phyloP scores from a whole-genome alignment of 2,888 invertebrate species.

The Cerceris ruficornis region DNA sequence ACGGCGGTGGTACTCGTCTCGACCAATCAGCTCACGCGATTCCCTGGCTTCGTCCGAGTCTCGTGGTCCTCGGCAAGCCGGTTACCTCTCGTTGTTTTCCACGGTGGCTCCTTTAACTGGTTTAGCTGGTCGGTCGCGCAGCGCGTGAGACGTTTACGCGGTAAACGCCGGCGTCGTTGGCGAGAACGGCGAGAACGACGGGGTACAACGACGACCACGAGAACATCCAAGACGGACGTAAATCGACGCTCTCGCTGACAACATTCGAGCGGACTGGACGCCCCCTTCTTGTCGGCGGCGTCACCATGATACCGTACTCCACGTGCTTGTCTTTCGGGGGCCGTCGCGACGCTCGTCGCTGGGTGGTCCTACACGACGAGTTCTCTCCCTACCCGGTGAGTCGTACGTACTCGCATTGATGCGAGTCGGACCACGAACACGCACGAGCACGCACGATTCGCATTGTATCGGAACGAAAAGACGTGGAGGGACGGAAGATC shows the following conservation, averaged over 20 bases:
- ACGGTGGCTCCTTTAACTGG: constrained; percentile 41
- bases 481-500: constrained; percentile 7
- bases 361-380: constrained; percentile 69
- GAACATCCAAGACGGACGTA: constrained; percentile 2
- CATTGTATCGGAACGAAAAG: constrained; percentile 26
- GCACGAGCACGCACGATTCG: constrained; percentile 54
- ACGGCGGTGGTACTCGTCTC: constrained; percentile 37
- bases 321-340: constrained; percentile 73
- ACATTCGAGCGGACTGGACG: constrained; percentile 40
- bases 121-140: constrained; percentile 31
- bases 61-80: constrained; percentile 55
- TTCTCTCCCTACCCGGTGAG: constrained; percentile 69
- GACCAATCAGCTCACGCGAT: constrained; percentile 50
- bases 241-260: constrained; percentile 34
- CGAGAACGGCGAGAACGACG: constrained; percentile 17
- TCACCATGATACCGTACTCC: constrained; percentile 74
- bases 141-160: constrained; percentile 10
- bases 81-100: constrained; percentile 53
- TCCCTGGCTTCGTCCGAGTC: constrained; percentile 45
- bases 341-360: constrained; percentile 66
- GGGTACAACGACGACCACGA: constrained; percentile 14
- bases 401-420: constrained; percentile 27
- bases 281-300: constrained; percentile 49
- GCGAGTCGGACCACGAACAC: constrained; percentile 65
- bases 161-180: constrained; percentile 15